Evolutionary conservation across 2,797 vertebrate species (phyloP), one percentile per base, ranked within the genome.

Genomic region (Botia almorhae): DNA sequence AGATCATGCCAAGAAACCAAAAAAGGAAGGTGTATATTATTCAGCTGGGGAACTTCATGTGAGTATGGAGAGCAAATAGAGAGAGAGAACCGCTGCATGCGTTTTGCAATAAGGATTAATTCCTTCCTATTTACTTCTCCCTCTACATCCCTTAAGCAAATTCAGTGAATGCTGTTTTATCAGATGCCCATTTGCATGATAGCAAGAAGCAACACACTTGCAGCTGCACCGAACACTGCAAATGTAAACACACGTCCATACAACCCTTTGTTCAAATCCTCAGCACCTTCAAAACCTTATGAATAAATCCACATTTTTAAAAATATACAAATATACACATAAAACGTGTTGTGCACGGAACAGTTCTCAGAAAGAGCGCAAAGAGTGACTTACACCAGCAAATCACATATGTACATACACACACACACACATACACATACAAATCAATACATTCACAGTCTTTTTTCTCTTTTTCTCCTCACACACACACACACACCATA

Each of bases 171-270:
- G 78, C 71, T 81, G 88, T 91, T 93, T 92, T 81, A 91, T 91
- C 85, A 81, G 84, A 91, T 87, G 91, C 91, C 91, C 92, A 93
- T 95, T 94, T 94, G 91, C 92, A 94, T 94, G 89, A 92, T 93
- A 87, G 92, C 92, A 93, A 93, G 92, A 93, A 93, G 92, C 91
- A 90, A 91, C 89, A 91, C 87, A 91, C 91, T 90, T 76, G 83
- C 89, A 81, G 83, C 82, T 75, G 88, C 88, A 87, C 87, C 87
- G 84, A 43, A 80, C 78, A 76, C 39, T 43, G 39, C 7, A 8
- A 10, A 43, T 43, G 39, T n/a, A 77, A 33, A 81, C 51, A 50
- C 75, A 74, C 53, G 82, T 7, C 69, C 43, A 51, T 64, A 64
- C 58, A 68, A 36, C 21, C 21, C 26, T 60, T 10, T 60, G 21